These are phyloP conservation scores for Portevinia maculata DNA, from an alignment of 2,888 invertebrate species.

Conservation along the genomic window DNA sequence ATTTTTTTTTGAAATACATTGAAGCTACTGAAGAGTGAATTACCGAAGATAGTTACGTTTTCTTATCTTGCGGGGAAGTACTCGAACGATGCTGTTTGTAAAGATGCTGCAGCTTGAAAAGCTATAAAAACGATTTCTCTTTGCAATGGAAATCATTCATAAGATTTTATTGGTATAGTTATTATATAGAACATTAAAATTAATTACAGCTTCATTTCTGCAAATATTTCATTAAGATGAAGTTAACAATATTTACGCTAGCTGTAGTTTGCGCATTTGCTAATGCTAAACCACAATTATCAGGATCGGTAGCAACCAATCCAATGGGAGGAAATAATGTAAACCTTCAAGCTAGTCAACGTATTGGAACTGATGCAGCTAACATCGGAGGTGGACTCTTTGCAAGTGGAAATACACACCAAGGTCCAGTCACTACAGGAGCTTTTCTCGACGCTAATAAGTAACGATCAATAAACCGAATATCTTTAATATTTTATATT, in stretches of 20 bases:
- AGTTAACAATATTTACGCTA: slow-evolving; percentile 3
- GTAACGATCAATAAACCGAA: slow-evolving; percentile 69
- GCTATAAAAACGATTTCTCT: slow-evolving; percentile 9
- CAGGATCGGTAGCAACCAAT: slow-evolving; percentile 74
- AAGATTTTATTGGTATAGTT: background rate
- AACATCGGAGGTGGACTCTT: slow-evolving; percentile 78
- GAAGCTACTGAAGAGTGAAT: background rate
- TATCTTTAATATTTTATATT: background rate
- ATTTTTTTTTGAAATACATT: slow-evolving; percentile 2
- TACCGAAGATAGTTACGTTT: background rate
- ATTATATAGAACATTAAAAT: background rate
- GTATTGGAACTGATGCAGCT: slow-evolving; percentile 74
- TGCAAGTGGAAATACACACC: slow-evolving; percentile 75
- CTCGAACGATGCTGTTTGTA: background rate
- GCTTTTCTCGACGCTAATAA: slow-evolving; percentile 77
- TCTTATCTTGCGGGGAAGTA: slow-evolving; percentile 22
- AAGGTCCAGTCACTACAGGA: slow-evolving; percentile 78
- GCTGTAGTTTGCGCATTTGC: slow-evolving; percentile 9
- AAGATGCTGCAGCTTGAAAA: background rate
- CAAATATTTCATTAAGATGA: slow-evolving; percentile 9
- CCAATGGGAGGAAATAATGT: slow-evolving; percentile 76
- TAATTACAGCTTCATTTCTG: background rate
- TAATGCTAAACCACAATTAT: slow-evolving; percentile 40
- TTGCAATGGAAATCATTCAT: background rate
- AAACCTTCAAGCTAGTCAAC: slow-evolving; percentile 64